phyloP scores from a whole-genome alignment of 1,140 invertebrate species.

The Parasteatoda tepidariorum region DNA sequence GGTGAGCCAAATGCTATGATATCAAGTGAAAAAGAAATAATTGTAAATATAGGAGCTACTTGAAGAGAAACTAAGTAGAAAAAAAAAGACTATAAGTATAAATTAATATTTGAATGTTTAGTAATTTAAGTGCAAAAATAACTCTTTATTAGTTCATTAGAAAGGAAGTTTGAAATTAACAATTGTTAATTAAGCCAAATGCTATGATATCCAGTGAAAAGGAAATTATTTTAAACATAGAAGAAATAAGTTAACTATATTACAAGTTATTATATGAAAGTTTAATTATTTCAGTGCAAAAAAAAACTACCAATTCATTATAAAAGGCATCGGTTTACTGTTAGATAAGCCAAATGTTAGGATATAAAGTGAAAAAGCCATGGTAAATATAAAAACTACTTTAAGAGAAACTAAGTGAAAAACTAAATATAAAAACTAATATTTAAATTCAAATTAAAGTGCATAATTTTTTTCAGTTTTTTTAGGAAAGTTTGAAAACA shows the following conservation, averaged over 20 bases:
- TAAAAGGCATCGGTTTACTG: background rate
- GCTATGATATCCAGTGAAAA: slow-evolving; percentile 27
- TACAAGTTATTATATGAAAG: background rate
- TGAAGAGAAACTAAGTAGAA: slow-evolving; percentile 33
- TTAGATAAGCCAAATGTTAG: slow-evolving; percentile 24
- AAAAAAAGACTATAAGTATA: slow-evolving; percentile 7
- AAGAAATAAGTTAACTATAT: slow-evolving; percentile 20
- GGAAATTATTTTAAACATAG: slow-evolving; percentile 41
- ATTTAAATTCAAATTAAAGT: background rate
- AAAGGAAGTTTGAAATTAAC: background rate
- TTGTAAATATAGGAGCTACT: slow-evolving; percentile 44
- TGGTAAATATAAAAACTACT: slow-evolving; percentile 43
- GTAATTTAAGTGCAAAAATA: background rate
- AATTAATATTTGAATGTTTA: background rate
- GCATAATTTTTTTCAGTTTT: too few species aligned
- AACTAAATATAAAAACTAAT: slow-evolving; percentile 4
- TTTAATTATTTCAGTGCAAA: background rate
- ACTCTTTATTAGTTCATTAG: background rate
- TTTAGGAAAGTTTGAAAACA: too few species aligned
- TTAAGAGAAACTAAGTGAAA: slow-evolving; percentile 28
- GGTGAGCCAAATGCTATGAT: slow-evolving; percentile 15
- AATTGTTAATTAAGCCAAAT: slow-evolving; percentile 18
- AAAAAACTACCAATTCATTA: background rate
- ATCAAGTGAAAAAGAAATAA: slow-evolving; percentile 37
- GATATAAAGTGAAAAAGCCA: slow-evolving; percentile 26